A percentile compares a stretch with the other conserved stretches of the same genome.
These are phyloP conservation scores for Myiothlypis coronata DNA, from an alignment of 2,797 vertebrate genomes.

Conservation along the genomic window DNA sequence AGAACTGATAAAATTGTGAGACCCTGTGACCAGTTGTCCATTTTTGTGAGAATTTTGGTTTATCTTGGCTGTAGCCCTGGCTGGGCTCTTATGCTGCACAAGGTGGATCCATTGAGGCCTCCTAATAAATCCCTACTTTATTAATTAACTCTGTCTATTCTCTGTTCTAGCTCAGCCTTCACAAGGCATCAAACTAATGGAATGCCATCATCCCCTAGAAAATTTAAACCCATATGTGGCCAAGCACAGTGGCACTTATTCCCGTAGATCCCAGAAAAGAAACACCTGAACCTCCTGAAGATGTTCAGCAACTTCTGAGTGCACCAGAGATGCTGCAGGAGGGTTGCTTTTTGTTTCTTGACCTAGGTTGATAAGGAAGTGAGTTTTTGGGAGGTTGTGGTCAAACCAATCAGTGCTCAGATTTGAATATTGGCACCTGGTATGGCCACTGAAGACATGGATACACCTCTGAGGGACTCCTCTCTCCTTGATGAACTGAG, in stretches of 20 bases:
- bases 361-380: too few relatives aligned
- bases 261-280: neutral
- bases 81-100: neutral
- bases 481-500: too few relatives aligned
- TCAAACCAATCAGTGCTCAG: too few relatives aligned
- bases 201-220: neutral
- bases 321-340: neutral
- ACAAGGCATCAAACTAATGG: neutral
- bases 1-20: neutral
- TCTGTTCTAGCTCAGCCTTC: neutral
- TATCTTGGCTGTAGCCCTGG: neutral
- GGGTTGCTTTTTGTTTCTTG: accelerated
- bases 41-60: neutral
- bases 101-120: neutral
- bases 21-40: neutral
- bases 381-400: too few relatives aligned
- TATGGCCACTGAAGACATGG: too few relatives aligned
- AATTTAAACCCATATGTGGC: neutral
- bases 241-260: neutral
- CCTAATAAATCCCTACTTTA: neutral
- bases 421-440: too few relatives aligned
- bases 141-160: neutral
- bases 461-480: too few relatives aligned
- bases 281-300: neutral
- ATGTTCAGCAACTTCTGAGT: neutral